Evolutionary conservation across 2,113 vertebrate genomes (phyloP).

Genomic region (Corythoichthys intestinalis): DNA sequence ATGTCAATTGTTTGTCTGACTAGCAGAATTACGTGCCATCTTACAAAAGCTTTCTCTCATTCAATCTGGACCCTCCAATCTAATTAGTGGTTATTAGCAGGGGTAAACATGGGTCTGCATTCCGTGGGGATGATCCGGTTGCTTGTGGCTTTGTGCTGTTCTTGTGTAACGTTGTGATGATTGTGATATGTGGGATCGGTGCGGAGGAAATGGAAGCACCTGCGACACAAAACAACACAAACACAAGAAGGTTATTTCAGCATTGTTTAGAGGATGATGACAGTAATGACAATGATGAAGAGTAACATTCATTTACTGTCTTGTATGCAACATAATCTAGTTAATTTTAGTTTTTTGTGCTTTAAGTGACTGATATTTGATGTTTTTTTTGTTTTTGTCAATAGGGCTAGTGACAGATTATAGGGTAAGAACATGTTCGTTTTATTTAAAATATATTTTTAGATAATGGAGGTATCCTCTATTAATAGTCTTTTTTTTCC

Average conservation of each 20-base stretch:
- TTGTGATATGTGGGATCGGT: constrained; percentile 2
- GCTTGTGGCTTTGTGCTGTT: constrained; percentile 9
- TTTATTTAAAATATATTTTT: not conserved
- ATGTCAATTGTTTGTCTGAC: constrained; percentile 58
- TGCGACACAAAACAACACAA: constrained; percentile 11
- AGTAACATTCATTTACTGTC: not conserved
- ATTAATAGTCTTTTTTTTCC: not conserved
- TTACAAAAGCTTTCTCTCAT: constrained; percentile 36
- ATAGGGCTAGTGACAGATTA: constrained; percentile 93
- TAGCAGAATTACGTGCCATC: constrained; percentile 30
- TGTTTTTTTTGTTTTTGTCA: constrained; percentile 29
- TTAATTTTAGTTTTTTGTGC: too few species aligned
- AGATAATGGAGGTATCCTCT: not conserved
- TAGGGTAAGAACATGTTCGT: constrained; percentile 77
- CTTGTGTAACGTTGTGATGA: constrained; percentile 22
- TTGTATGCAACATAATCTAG: not conserved
- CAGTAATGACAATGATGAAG: not conserved
- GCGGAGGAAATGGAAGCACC: constrained; percentile 26
- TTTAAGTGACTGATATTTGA: constrained; percentile 1
- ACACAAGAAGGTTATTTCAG: not conserved
- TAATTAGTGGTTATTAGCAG: constrained; percentile 69
- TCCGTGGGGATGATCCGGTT: constrained; percentile 36
- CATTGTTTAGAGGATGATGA: not conserved
- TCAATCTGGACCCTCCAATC: constrained; percentile 50
- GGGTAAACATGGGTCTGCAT: constrained; percentile 31